phyloP scores from a whole-genome alignment of 1,140 invertebrate species.

The Temnothorax nylanderi region DNA sequence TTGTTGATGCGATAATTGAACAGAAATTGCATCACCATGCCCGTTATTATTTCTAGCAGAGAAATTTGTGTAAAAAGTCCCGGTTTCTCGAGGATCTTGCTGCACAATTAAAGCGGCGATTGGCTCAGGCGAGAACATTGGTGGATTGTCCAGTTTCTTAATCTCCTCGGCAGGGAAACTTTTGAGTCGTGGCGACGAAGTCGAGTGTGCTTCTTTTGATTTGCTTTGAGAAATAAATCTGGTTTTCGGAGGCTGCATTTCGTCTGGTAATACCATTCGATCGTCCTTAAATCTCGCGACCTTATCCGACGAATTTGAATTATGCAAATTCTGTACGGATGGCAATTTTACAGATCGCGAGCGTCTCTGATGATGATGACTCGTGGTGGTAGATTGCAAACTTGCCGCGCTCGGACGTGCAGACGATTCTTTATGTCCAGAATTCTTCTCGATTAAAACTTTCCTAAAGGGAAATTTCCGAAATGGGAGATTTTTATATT shows the following conservation, averaged over 20 bases:
- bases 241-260: conserved; percentile 65
- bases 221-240: conserved; percentile 66
- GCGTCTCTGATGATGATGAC: not conserved
- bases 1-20: conserved; percentile 10
- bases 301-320: not conserved
- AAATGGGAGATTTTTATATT: not conserved
- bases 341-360: conserved; percentile 30
- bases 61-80: not conserved
- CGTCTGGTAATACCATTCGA: not conserved
- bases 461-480: conserved; percentile 44
- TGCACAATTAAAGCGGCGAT: conserved; percentile 45
- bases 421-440: not conserved
- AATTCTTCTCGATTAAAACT: conserved; percentile 52
- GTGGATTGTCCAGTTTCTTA: conserved; percentile 53
- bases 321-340: conserved; percentile 2
- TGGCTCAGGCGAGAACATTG: conserved; percentile 32
- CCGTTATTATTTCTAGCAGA: conserved; percentile 19
- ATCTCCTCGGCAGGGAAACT: conserved; percentile 76
- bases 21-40: conserved; percentile 10
- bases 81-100: conserved; percentile 43
- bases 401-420: conserved; percentile 24
- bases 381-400: not conserved
- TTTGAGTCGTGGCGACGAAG: conserved; percentile 73
- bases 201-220: conserved; percentile 43
- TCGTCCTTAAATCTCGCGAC: not conserved